Evolutionary conservation across 2,113 vertebrate genomes (phyloP).

Genomic region (Chlorodrepanis virens): DNA sequence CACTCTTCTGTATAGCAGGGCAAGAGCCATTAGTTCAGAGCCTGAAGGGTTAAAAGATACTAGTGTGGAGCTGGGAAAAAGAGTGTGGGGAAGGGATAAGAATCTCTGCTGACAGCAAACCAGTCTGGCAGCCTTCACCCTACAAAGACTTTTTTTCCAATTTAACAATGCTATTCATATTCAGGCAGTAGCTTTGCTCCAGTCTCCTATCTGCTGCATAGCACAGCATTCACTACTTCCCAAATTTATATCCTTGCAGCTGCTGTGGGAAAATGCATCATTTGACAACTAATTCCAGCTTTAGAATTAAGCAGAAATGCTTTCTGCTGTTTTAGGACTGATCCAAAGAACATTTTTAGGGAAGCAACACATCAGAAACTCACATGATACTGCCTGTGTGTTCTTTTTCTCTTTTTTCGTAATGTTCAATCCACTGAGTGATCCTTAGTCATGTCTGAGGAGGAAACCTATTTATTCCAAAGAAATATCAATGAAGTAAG

Average conservation of each 20-base stretch:
- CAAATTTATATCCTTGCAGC: not conserved
- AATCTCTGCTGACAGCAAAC: slow-evolving; percentile 14
- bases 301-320: slow-evolving; percentile 1
- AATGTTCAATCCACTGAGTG: not conserved
- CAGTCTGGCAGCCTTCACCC: not conserved
- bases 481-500: not conserved
- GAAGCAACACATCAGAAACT: not conserved
- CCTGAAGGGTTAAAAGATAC: not conserved
- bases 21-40: not conserved
- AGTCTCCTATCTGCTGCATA: not conserved
- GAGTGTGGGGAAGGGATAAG: not conserved
- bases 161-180: not conserved
- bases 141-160: not conserved
- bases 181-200: not conserved
- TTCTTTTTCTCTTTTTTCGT: not conserved
- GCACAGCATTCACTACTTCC: not conserved
- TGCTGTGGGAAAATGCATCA: not conserved
- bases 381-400: not conserved
- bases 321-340: not conserved
- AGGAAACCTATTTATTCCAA: slow-evolving; percentile 8
- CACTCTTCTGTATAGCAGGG: not conserved
- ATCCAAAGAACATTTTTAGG: not conserved
- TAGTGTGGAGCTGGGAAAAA: not conserved
- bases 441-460: not conserved
- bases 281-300: not conserved